Evolutionary conservation across 2,888 invertebrate genomes (phyloP).

Genomic region (Cantharis flavilabris): DNA sequence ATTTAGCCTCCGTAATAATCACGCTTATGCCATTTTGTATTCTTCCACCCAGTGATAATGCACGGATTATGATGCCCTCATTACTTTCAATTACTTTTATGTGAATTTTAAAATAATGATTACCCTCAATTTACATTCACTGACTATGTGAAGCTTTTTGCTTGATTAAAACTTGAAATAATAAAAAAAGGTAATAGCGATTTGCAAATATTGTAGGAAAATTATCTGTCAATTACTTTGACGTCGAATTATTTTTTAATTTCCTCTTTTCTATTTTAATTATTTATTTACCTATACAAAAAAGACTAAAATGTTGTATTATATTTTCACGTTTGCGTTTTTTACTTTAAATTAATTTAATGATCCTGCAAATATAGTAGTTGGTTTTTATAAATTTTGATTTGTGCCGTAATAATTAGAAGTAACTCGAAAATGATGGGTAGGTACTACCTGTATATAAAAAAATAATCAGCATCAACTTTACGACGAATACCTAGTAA

Average conservation of each 20-base stretch:
- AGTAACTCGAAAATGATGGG: neutral
- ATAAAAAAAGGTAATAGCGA: neutral
- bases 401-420: slow-evolving; percentile 22
- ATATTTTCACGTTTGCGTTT: neutral
- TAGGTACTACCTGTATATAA: neutral
- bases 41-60: neutral
- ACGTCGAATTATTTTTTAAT: neutral
- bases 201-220: neutral
- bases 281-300: neutral
- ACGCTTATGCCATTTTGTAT: neutral
- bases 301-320: neutral
- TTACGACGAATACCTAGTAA: slow-evolving; percentile 13
- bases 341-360: neutral
- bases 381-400: neutral
- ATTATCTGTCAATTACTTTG: neutral
- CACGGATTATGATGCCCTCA: slow-evolving; percentile 40
- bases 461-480: slow-evolving; percentile 15
- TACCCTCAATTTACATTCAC: slow-evolving; percentile 51
- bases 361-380: neutral
- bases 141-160: slow-evolving; percentile 44
- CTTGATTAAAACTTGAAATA: slow-evolving; percentile 45
- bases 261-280: neutral
- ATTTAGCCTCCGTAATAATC: neutral
- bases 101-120: slow-evolving; percentile 49
- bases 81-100: slow-evolving; percentile 53